A percentile compares a stretch with the other conserved stretches of the same genome.
Evolutionary conservation across 1,140 invertebrate species (phyloP).

Genomic region (Ridgeia piscesae): DNA sequence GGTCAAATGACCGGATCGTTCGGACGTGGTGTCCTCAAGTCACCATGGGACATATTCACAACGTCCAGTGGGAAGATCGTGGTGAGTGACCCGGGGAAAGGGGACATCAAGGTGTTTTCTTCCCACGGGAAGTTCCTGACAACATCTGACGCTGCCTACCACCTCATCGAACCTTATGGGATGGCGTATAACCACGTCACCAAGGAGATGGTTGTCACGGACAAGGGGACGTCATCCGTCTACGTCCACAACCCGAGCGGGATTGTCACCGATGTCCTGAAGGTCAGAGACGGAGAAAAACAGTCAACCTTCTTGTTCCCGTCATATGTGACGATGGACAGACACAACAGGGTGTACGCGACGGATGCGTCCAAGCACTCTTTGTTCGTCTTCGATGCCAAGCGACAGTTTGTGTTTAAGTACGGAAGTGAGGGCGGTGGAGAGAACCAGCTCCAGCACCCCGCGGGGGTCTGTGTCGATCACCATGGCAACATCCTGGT

Average conservation of each 20-base stretch:
- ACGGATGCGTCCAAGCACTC: background rate
- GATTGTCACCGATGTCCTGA: background rate
- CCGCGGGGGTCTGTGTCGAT: background rate
- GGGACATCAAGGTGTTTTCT: constrained; percentile 17
- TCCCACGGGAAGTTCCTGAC: background rate
- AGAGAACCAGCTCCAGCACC: background rate
- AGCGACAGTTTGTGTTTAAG: constrained; percentile 3
- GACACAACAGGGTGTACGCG: background rate
- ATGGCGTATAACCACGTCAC: constrained; percentile 8
- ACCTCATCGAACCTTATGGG: constrained; percentile 6
- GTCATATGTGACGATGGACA: background rate
- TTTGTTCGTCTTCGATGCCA: background rate
- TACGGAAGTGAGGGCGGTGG: background rate
- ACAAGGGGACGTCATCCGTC: constrained; percentile 4
- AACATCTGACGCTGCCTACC: background rate
- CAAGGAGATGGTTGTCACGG: background rate
- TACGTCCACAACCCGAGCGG: constrained; percentile 12
- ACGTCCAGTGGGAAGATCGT: constrained; percentile 18
- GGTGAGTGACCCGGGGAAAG: background rate
- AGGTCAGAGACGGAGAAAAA: background rate
- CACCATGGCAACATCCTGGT: constrained; percentile 10
- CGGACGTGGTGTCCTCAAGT: background rate
- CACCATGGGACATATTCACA: constrained; percentile 11
- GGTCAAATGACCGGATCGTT: background rate
- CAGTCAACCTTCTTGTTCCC: constrained; percentile 4